Conservation (phyloP, 2,888 invertebrate species). For the Diplazon laetatorius region DNA sequence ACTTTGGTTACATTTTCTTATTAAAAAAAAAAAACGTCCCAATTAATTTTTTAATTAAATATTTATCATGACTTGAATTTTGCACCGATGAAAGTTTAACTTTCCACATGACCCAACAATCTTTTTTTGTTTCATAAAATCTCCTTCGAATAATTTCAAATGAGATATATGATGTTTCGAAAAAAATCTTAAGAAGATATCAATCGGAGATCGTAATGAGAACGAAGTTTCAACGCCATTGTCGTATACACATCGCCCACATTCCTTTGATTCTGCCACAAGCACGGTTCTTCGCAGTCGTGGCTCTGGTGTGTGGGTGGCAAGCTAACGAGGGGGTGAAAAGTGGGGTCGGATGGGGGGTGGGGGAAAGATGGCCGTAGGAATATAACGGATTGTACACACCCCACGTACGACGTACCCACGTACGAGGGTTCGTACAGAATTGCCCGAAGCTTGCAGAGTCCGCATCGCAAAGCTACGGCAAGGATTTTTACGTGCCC, state of each 20-base stretch:
- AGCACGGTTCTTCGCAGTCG: not conserved
- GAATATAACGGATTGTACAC: conserved; percentile 27
- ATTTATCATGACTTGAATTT: no score
- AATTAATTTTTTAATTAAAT: no score
- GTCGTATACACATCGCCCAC: not conserved
- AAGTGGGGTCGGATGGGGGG: no score
- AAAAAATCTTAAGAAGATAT: no score
- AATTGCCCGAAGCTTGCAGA: conserved; percentile 23
- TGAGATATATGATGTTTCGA: no score
- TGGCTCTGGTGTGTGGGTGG: conserved; percentile 5
- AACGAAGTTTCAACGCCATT: not conserved
- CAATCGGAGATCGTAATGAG: conserved; percentile 35
- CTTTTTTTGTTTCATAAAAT: no score
- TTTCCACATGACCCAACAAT: no score
- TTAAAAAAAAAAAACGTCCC: no score
- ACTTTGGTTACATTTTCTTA: no score
- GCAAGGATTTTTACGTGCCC: conserved; percentile 46
- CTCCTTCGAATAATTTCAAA: no score
- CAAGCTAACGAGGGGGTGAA: conserved; percentile 36
- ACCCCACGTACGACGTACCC: conserved; percentile 9
- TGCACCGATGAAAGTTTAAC: no score
- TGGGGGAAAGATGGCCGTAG: no score
- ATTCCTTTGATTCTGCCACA: conserved; percentile 5
- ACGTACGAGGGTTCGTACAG: conserved; percentile 16
- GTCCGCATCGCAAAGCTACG: conserved; percentile 10